phyloP scores from a whole-genome alignment of 2,797 vertebrate species.

The Geotria australis region DNA sequence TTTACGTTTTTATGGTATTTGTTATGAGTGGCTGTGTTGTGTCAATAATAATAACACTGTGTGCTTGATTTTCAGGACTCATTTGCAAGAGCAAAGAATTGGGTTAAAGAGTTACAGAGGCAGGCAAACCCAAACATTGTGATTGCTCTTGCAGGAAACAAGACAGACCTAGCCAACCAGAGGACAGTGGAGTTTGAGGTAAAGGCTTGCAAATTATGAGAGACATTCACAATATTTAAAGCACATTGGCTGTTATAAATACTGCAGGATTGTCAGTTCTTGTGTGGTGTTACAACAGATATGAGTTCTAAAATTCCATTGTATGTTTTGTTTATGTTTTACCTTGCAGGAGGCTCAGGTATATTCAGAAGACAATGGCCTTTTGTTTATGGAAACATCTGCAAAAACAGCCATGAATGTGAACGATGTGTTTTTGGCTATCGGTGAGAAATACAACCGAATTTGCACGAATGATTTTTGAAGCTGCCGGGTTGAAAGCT shows the following conservation, averaged over 20 bases:
- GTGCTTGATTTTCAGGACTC: conserved; percentile 44
- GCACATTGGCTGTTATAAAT: too few species aligned
- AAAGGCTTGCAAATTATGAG: conserved; percentile 1
- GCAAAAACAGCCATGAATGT: background rate
- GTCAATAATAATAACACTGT: conserved; percentile 1
- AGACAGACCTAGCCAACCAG: conserved; percentile 84
- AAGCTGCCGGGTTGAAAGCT: too few species aligned
- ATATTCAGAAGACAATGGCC: background rate
- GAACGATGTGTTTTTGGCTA: background rate
- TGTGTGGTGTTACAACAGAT: too few species aligned
- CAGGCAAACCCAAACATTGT: conserved; percentile 99
- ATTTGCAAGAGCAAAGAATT: conserved; percentile 94
- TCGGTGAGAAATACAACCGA: background rate
- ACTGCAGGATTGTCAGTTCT: too few species aligned
- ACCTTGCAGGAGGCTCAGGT: background rate
- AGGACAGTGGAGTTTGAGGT: conserved; percentile 95
- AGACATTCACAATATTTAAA: too few species aligned
- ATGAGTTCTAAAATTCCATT: too few species aligned
- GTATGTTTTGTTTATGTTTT: too few species aligned
- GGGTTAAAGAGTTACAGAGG: conserved; percentile 98
- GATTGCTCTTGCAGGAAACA: conserved; percentile 97
- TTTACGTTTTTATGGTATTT: background rate
- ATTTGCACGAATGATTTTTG: too few species aligned
- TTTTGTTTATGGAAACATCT: background rate
- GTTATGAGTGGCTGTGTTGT: background rate